Evolutionary conservation across 2,797 vertebrate species (phyloP).

Genomic region (Syngnathus acus): DNA sequence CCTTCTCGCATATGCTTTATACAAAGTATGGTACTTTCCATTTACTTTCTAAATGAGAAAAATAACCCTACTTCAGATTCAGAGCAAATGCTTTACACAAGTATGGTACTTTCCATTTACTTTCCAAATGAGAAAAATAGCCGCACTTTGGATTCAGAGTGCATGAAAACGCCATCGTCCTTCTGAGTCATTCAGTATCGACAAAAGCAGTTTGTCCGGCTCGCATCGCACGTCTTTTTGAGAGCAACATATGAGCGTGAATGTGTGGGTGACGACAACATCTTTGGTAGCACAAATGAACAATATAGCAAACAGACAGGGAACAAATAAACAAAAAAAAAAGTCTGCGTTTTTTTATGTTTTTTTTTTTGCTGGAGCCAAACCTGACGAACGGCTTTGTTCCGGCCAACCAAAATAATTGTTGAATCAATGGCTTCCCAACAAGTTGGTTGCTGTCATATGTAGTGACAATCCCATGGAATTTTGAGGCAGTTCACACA

Average conservation of each 20-base stretch:
- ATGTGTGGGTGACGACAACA: slow-evolving; percentile 36
- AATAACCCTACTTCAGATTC: slow-evolving; percentile 4
- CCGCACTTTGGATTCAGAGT: neutral
- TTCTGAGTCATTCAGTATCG: neutral
- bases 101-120: slow-evolving; percentile 1
- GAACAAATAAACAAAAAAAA: neutral
- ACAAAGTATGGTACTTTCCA: neutral
- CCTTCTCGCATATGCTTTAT: neutral
- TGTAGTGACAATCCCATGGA: slow-evolving; percentile 37
- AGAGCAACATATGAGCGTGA: slow-evolving; percentile 2
- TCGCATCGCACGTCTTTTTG: neutral
- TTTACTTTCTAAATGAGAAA: slow-evolving; percentile 5
- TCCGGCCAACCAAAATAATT: neutral
- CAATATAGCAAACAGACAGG: slow-evolving; percentile 24
- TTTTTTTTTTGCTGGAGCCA: slow-evolving; percentile 18
- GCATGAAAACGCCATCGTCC: neutral
- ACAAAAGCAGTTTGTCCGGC: slow-evolving; percentile 7
- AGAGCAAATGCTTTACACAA: neutral
- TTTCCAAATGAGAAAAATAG: slow-evolving; percentile 9
- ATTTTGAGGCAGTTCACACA: slow-evolving; percentile 44
- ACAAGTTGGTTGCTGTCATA: slow-evolving; percentile 22
- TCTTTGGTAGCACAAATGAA: slow-evolving; percentile 67
- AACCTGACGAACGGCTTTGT: slow-evolving; percentile 17
- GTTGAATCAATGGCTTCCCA: neutral
- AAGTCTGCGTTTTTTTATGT: slow-evolving; percentile 1